Percentiles rank a stretch among this genome's conserved stretches.
Evolutionary conservation across 2,888 invertebrate species (phyloP).

Genomic region (Rhopalosiphum nymphaeae): DNA sequence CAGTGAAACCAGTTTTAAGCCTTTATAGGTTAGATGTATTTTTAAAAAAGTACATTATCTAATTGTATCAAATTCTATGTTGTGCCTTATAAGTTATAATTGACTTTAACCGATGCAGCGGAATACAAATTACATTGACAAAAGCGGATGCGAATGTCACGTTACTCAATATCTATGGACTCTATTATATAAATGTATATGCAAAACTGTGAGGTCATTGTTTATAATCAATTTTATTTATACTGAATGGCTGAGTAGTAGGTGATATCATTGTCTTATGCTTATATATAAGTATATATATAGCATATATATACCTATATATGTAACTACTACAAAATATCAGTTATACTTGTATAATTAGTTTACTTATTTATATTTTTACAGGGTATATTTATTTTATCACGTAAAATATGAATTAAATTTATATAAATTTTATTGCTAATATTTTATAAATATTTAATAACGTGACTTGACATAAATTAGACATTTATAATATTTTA

Average conservation of each 20-base stretch:
- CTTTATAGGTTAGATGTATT: background rate
- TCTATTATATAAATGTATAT: background rate
- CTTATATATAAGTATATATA: background rate
- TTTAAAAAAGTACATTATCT: background rate
- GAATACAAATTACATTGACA: background rate
- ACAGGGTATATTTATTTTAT: background rate
- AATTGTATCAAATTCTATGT: background rate
- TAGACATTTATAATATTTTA: background rate
- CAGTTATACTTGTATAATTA: background rate
- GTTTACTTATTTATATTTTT: background rate
- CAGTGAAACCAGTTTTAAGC: background rate
- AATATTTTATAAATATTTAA: background rate
- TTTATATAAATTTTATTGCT: too few species aligned
- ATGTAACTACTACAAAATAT: background rate
- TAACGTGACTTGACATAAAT: too few species aligned
- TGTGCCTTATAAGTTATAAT: background rate
- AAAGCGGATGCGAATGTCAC: conserved; percentile 14
- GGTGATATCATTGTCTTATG: background rate
- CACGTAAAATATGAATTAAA: background rate
- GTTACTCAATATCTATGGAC: background rate
- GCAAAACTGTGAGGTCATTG: conserved; percentile 34
- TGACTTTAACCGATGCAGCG: background rate
- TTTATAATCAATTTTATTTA: conserved; percentile 19
- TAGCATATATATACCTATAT: background rate
- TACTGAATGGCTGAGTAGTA: background rate